phyloP scores from a whole-genome alignment of 2,797 vertebrate genomes.

The Chelonia mydas region DNA sequence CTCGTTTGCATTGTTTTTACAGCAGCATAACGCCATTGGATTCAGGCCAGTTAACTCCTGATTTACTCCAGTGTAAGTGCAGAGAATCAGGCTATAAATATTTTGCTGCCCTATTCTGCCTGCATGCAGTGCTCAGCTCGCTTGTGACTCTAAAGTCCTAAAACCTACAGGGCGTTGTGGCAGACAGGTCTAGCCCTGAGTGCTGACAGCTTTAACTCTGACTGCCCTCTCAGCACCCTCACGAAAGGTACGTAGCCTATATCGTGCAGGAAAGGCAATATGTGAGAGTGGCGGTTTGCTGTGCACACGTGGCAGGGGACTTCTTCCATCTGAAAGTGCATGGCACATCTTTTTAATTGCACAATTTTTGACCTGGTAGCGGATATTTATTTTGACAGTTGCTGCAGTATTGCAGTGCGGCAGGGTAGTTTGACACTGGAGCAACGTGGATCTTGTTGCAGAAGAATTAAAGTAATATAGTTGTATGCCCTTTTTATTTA shows the following conservation, averaged over 20 bases:
- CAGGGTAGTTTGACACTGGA: background rate
- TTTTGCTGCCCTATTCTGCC: background rate
- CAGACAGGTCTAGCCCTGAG: background rate
- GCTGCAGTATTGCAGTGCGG: background rate
- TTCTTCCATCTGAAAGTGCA: background rate
- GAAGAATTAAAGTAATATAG: constrained; percentile 13
- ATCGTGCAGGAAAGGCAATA: background rate
- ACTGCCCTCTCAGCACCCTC: background rate
- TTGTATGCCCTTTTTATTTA: constrained; percentile 6
- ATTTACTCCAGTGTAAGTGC: background rate
- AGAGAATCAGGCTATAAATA: background rate
- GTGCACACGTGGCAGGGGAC: background rate
- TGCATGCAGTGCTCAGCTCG: background rate
- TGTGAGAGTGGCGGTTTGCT: background rate
- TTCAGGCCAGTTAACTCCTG: background rate
- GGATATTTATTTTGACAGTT: background rate
- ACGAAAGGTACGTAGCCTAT: background rate
- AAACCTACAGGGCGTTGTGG: background rate
- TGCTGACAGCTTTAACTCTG: background rate
- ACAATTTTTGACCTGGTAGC: background rate
- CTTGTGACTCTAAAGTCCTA: background rate
- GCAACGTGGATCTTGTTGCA: constrained; percentile 18
- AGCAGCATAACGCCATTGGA: background rate
- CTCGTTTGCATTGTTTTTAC: background rate
- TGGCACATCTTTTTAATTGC: background rate